Evolutionary conservation across 2,797 vertebrate species (phyloP), one percentile per base, ranked within the genome.

Genomic region (Valencia hispanica): DNA sequence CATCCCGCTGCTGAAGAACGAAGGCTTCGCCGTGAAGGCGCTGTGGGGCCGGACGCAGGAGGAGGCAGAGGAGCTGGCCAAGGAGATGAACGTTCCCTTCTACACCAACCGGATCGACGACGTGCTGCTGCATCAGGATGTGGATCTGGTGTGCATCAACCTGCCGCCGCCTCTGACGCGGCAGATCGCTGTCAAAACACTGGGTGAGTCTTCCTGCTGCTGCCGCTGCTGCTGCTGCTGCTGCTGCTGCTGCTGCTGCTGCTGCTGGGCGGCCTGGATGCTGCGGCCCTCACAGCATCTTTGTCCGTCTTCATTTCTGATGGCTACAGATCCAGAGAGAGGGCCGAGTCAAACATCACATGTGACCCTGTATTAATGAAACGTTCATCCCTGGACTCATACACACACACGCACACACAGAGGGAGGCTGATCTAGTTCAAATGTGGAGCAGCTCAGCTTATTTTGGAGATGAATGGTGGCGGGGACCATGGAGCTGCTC

Each of bases 21-120:
- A 99, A 87, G 98, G 98, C 72, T 99, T 99, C 93, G 92, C 97
- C 10, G 98, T 99, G 66, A 97, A 97, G 79, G 98, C 98, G 79
- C 95, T 99, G 81, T 99, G 98, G 98, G 98, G 98, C 86, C 96
- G 97, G 83, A 99, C 97, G 43, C 97, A 95, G 87, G 98, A 99
- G 91, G 98, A 99, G 93, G 98, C 98, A 80, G 98, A 99, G 96
- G 97, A 98, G 94, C 96, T 99, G 90, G 98, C 98, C 84, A 96
- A 96, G 93, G 98, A 99, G 93, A 98, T 99, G 98, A 95, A 96
- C 92, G 98, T 99, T 2, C 97, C 98, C 11, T 99, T 98, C 88
- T 97, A 97, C 92, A 99, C 98, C 68, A 98, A 96, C 96, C 96
- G 98, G 88, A 99, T 99, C 83, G 98, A 99, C 94, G 98, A 99